Conservation (phyloP, 2,797 vertebrate genomes). For the Chelmon rostratus region DNA sequence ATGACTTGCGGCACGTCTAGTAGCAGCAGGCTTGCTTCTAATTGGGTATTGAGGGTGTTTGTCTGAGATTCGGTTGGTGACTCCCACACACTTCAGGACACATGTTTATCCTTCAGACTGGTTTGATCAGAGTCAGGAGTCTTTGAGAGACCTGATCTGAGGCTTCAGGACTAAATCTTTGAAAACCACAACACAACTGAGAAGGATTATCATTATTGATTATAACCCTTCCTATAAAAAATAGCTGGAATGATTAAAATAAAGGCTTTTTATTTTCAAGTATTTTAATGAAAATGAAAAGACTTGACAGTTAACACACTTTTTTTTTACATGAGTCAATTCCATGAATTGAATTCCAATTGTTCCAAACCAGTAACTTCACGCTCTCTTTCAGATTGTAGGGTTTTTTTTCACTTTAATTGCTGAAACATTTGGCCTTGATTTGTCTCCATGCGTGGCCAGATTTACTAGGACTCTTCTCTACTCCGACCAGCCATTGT, state of each 20-base stretch:
- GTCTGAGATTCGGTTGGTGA: conserved; percentile 41
- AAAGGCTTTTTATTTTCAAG: too few species aligned
- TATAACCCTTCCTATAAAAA: neutral
- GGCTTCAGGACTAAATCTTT: conserved; percentile 17
- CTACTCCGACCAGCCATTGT: neutral
- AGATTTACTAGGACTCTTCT: neutral
- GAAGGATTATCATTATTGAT: conserved; percentile 10
- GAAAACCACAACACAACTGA: conserved; percentile 14
- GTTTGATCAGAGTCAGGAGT: conserved; percentile 28
- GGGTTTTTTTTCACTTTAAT: neutral
- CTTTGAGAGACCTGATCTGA: conserved; percentile 42
- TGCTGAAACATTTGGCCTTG: conserved; percentile 20
- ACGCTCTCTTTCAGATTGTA: neutral
- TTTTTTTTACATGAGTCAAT: neutral
- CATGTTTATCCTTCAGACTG: neutral
- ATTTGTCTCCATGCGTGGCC: neutral
- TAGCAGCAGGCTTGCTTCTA: conserved; percentile 57
- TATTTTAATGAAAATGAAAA: too few species aligned
- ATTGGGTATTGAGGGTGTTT: conserved; percentile 56
- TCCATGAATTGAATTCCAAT: too few species aligned
- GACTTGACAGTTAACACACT: too few species aligned
- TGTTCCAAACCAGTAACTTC: neutral
- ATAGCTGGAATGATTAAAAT: neutral
- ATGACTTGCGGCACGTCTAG: conserved; percentile 31
- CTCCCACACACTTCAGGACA: conserved; percentile 48